A percentile compares a stretch with the other conserved stretches of the same genome.
phyloP scores from a whole-genome alignment of 2,888 invertebrate species.

The Caenorhabditis wallacei region DNA sequence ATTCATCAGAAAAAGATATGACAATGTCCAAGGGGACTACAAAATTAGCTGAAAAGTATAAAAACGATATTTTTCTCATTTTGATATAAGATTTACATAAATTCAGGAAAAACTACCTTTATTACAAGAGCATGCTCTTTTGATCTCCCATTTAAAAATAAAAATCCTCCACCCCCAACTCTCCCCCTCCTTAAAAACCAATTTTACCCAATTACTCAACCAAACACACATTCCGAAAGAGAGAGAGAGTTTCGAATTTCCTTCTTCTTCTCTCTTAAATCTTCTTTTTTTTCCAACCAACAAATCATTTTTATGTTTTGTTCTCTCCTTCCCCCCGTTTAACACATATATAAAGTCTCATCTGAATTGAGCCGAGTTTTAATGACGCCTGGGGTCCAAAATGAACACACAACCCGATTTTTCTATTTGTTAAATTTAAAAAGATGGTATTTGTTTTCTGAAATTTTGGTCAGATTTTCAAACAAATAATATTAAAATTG shows the following conservation, averaged over 20 bases:
- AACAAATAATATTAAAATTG: too few species aligned
- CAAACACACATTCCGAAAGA: not conserved
- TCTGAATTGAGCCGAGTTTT: constrained; percentile 50
- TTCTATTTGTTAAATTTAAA: constrained; percentile 6
- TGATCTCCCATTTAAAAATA: too few species aligned
- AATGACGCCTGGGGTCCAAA: constrained; percentile 57
- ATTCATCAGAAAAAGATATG: too few species aligned
- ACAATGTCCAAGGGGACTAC: too few species aligned
- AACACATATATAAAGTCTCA: constrained; percentile 24
- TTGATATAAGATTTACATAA: too few species aligned
- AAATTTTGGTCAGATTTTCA: too few species aligned
- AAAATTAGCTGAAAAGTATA: too few species aligned
- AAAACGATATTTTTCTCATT: too few species aligned
- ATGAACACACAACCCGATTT: constrained; percentile 40
- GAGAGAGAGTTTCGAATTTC: constrained; percentile 1
- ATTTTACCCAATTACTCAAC: not conserved
- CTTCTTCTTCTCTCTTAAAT: not conserved
- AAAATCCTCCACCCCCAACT: not conserved
- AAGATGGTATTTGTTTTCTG: too few species aligned
- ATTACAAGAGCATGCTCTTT: too few species aligned
- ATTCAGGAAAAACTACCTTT: too few species aligned
- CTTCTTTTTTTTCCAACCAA: not conserved
- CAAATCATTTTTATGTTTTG: not conserved
- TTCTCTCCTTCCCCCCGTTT: not conserved
- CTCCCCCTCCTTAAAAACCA: not conserved